These are phyloP conservation scores for Planiliza haematocheilus DNA, from an alignment of 2,113 vertebrate species.

Conservation along the genomic window DNA sequence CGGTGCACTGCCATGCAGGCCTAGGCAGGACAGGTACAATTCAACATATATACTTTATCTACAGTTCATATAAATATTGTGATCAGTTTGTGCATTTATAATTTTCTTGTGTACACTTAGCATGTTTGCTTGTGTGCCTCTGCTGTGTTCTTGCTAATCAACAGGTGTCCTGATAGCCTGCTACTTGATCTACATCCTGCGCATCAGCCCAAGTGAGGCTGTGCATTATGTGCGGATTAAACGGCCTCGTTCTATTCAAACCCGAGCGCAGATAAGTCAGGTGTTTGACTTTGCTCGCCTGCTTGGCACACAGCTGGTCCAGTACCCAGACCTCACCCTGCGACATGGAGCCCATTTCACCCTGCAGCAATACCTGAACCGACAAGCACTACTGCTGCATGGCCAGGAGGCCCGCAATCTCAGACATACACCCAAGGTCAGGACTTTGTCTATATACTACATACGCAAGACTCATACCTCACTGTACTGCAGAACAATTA, in stretches of 20 bases:
- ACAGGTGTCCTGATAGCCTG: conserved; percentile 87
- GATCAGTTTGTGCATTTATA: background rate
- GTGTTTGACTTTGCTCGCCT: conserved; percentile 86
- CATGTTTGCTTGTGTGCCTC: background rate
- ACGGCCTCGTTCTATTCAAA: conserved; percentile 86
- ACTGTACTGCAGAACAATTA: background rate
- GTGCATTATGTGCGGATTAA: conserved; percentile 85
- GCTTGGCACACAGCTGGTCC: conserved; percentile 78
- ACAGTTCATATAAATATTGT: background rate
- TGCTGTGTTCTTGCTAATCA: background rate
- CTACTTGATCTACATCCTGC: conserved; percentile 85
- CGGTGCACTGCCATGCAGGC: conserved; percentile 87
- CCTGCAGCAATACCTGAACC: conserved; percentile 81
- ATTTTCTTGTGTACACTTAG: background rate
- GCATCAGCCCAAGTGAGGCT: conserved; percentile 83
- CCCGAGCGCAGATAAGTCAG: conserved; percentile 82
- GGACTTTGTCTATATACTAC: background rate
- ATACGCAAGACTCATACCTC: background rate
- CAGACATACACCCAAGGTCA: conserved; percentile 83
- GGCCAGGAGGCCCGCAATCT: conserved; percentile 84
- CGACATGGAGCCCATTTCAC: conserved; percentile 78
- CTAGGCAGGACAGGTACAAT: conserved; percentile 84
- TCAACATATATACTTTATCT: background rate
- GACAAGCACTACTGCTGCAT: conserved; percentile 83
- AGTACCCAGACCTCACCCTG: conserved; percentile 77